Evolutionary conservation across 2,888 invertebrate species (phyloP), one percentile per base, ranked within the genome.

Genomic region (Oscheius sp.): DNA sequence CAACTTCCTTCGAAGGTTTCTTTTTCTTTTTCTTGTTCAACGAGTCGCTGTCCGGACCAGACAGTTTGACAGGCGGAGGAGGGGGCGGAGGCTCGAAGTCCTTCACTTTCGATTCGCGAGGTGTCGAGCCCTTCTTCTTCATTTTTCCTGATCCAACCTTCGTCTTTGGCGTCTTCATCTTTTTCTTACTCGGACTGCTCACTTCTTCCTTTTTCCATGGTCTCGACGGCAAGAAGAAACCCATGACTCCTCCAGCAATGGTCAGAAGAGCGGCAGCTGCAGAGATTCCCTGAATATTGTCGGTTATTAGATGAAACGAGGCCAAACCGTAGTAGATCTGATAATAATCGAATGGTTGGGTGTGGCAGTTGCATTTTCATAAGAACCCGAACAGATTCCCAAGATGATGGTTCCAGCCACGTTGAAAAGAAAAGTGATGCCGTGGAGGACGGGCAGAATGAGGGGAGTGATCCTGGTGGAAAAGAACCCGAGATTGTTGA

Each of bases 311-410:
- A 35, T 35, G 35, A 9, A 3, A 35, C n/a, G 35, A 35, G 35
- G 35, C 3, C 35, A 35, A 58, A n/a, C 58, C 1, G 27, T 27
- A n/a, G 29, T 58, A 7, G 58, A 58, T 16, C 29, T 23, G 29
- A 58, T 25, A 27, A 29, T 21, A 27, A 58, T 25, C 27, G 58
- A 58, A 12, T 58, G 27, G 58, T 23, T 27, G n/a, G 58, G 58
- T 2, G 29, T 16, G n/a, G 13, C 25, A 27, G 9, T n/a, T n/a
- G 29, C 29, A 5, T 27, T n/a, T 2, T 25, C 29, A 25, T 25
- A 13, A n/a, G 58, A 29, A 25, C 16, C 25, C 29, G 58, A 58
- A 27, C 27, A 58, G 13, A 58, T 12, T 2, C 58, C 58, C 27
- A 58, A 29, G n/a, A 58, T 58, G 29, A 58, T 27, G 2, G 29